Evolutionary conservation across 2,888 invertebrate genomes (phyloP), one percentile per base, ranked within the genome.

Genomic region (Heliconius ethilla): DNA sequence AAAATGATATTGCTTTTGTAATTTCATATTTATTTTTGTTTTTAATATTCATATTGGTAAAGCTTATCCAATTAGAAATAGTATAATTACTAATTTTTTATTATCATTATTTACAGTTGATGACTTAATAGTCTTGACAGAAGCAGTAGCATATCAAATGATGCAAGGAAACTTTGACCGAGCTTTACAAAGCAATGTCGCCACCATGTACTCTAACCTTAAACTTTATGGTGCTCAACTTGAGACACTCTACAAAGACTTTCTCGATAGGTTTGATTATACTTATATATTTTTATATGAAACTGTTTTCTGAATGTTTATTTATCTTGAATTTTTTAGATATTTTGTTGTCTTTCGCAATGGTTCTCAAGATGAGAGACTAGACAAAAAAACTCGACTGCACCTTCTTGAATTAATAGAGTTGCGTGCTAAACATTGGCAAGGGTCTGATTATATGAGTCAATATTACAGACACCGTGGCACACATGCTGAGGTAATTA

Each of bases 341-440:
- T 94, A 92, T 86, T 98, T 98, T 94, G 97, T 97, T 86, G 96
- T 97, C 87, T 97, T 98, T 91, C 96, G 98, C 85, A 98, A 98
- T 94, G 98, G 97, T 86, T 97, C 97, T 86, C 97, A 97, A 91
- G 97, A 98, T 92, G 97, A 97, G 90, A 96, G 97, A 90, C 95
- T 98, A 86, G 98, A 98, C 89, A 96, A 97, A 89, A 96, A 97
- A 91, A 97, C 97, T 86, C 96, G 98, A 91, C 96, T 98, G 88
- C 97, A 97, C 91, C 95, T 99, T 87, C 96, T 99, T 89, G 98
- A 99, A 95, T 95, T 99, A 82, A 98, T 99, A 86, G 99, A 99
- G 94, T 95, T 99, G 88, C 96, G 99, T 89, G 98, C 98, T 81
- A 97, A 97, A 92, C 96, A 97, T 88, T 99, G 99, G 99, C 96